Evolutionary conservation across 2,888 invertebrate species (phyloP), one percentile per base, ranked within the genome.

Genomic region (Nomada ferruginata): DNA sequence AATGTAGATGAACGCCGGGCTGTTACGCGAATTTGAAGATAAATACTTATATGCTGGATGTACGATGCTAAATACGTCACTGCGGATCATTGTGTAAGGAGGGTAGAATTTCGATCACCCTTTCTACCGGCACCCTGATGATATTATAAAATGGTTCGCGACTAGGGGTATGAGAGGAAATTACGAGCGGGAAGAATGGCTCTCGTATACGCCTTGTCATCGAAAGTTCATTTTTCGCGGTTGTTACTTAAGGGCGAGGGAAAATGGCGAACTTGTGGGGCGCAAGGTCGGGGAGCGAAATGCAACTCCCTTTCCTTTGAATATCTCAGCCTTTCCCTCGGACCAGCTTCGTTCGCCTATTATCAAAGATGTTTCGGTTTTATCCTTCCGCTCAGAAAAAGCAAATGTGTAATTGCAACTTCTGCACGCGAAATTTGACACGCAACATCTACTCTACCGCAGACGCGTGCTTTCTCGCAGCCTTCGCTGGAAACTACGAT

Each of bases 151-250:
- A 85, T 60, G 82, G 66, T 74, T 66, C 61, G 53, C 63, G 72
- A n/a, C 10, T 18, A 63, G 69, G 69, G 36, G 52, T 36, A 61
- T 26, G 50, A 57, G 70, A 63, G 36, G 71, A 83, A 82, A 72
- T 75, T 71, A 66, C 78, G 57, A 77, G 44, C 63, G 26, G 44
- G 76, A 76, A 86, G 76, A 85, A 83, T 83, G 47, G 82, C 55
- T 77, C 68, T 61, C 65, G 36, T 79, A 82, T 81, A 36, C 86
- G 87, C 86, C 77, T 50, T 85, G 90, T 91, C 91, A 91, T 88
- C 70, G 83, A 23, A 55, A 80, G 71, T 88, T 90, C 91, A 91
- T 91, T 90, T 91, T 89, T 91, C 87, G 87, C 85, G 36, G 70
- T 59, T 71, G 71, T 86, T 84, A 74, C 70, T 86, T 82, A 82